Percentiles rank a stretch among this genome's conserved stretches.
Evolutionary conservation across 2,888 invertebrate species (phyloP).

Genomic region (Stenodera caucasica): DNA sequence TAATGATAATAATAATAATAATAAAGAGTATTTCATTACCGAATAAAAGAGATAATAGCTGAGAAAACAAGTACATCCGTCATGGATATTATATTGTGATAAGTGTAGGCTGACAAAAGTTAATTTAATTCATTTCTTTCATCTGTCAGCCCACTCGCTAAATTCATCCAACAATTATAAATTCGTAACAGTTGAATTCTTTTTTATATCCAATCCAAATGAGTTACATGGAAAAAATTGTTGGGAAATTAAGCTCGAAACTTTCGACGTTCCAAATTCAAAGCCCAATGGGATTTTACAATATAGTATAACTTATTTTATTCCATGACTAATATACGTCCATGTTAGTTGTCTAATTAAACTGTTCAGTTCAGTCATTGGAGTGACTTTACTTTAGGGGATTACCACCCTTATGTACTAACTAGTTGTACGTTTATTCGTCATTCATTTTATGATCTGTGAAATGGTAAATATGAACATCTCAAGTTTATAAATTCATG

Average conservation of each 20-base stretch:
- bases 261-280: neutral
- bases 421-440: neutral
- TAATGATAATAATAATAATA: no score
- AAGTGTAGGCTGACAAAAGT: neutral
- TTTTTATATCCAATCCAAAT: neutral
- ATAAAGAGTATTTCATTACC: neutral
- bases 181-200: neutral
- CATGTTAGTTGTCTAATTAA: conserved; percentile 43
- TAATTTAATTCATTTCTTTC: neutral
- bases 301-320: conserved; percentile 8
- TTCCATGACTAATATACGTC: conserved; percentile 39
- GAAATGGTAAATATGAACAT: neutral
- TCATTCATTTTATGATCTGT: conserved; percentile 6
- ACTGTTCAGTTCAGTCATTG: conserved; percentile 25
- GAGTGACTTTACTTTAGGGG: neutral
- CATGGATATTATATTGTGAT: neutral
- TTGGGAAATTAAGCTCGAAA: neutral
- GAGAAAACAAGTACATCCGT: neutral
- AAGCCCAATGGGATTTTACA: neutral
- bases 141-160: conserved; percentile 4
- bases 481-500: neutral
- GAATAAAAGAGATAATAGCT: neutral
- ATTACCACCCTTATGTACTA: no score
- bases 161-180: conserved; percentile 1
- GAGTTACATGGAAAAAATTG: neutral